Base-by-base conservation (phyloP, 2,888 invertebrate species). In the Dendrolimus houi region DNA sequence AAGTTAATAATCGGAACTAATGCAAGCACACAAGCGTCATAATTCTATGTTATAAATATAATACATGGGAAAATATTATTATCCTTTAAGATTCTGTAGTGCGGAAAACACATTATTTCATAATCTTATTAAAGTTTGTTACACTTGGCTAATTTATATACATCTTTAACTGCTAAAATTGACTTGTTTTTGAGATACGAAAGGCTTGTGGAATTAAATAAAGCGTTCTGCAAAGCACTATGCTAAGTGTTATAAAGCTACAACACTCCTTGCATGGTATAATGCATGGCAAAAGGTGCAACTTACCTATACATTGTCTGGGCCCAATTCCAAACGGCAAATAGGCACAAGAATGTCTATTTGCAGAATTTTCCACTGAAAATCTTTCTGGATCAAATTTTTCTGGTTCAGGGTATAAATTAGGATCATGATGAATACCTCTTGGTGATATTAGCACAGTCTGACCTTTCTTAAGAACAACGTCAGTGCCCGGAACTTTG, bases 311-410 rank as follows among this genome's bases (percentile, higher is more conserved):
- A 60, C 87, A 89, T 58, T 82, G 82, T 55, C 88, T 71, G 2
- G 85, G 86, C 8, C 87, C 87, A 41, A 75, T 70, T 53, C 87
- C 87, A 62, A 88, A 88, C 7, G 87, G 85, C 57, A 87, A 58
- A 60, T 77, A 88, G 2, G 80, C 80, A 61, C 79, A 83, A 0
- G 77, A 65, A 58, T 80, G 81, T 3, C 81, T 70, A 9, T 67
- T 60, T 17, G 68, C 71, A 52, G 65, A 71, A 29, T 76, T 78
- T 54, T 81, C 77, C 0, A 74, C 58, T 17, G 72, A 67, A 69
- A 91, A 92, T 59, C 88, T 72, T 52, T 91, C 85, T 2, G 92
- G 91, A 63, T 88, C 80, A 61, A 89, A 91, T 57, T 73, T 77
- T 55, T 77, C 68, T 9, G 91, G 90, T 10, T 91, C 69, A 0